Evolutionary conservation across 2,113 vertebrate genomes (phyloP), one percentile per base, ranked within the genome.

Genomic region (Dipodomys spectabilis): DNA sequence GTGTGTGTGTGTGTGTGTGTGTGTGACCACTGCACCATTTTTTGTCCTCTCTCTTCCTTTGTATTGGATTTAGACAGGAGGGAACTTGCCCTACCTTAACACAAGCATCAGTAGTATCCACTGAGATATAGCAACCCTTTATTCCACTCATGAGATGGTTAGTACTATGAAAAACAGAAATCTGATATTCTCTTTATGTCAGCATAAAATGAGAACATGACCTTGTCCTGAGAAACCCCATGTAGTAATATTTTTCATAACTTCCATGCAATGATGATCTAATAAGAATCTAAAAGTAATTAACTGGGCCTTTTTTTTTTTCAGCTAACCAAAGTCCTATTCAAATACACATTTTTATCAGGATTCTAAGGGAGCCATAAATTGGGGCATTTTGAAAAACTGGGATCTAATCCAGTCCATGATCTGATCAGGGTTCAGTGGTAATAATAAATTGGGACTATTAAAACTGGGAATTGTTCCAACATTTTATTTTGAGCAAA

Each of bases 381-480:
- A 98, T 97, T 97, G 96, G 97, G 97, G 97, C 97, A 96, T 98
- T 98, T 96, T 98, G 98, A 98, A 98, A 98, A 98, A 98, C 98
- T 97, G 98, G 98, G 98, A 98, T 98, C 97, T 97, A 98, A 97
- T 98, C 98, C 98, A 98, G 98, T 96, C 96, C 32, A 95, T 97
- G 98, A 98, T 98, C 98, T 98, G 98, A 98, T 98, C 98, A 98
- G 97, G 96, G 97, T 98, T 98, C 98, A 98, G 98, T 98, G 97
- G 97, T 97, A 98, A 98, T 98, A 98, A 98, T 98, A 98, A 98
- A 98, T 98, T 97, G 97, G 94, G 96, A 97, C 97, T 98, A 98
- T 98, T 98, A 98, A 98, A 98, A 98, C 98, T 97, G 97, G 98
- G 98, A 98, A 96, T 95, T 92, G 78, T 95, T 98, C 98, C 98